phyloP scores from a whole-genome alignment of 2,797 vertebrate genomes.

The Coregonus ussuriensis region DNA sequence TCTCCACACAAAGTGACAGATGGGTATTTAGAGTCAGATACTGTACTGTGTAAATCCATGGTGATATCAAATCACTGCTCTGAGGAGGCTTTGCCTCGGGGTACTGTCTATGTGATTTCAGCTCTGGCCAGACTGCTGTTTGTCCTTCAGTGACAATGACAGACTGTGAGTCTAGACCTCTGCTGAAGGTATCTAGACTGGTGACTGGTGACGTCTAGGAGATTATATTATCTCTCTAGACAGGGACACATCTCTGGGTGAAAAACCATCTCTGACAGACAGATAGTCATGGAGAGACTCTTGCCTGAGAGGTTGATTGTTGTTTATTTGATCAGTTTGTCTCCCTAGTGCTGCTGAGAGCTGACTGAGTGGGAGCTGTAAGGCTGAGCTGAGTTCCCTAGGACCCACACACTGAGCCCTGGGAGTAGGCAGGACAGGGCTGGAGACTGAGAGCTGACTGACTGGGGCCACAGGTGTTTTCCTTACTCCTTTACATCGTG shows the following conservation, averaged over 20 bases:
- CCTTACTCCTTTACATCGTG: conserved; percentile 36
- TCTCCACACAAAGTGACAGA: conserved; percentile 45
- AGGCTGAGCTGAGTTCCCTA: conserved; percentile 38
- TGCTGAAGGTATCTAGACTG: conserved; percentile 20
- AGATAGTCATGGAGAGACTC: conserved; percentile 20
- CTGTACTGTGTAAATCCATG: conserved; percentile 41
- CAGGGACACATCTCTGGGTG: neutral
- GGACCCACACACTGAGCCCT: conserved; percentile 8
- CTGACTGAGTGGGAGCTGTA: conserved; percentile 15
- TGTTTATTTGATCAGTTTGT: conserved; percentile 16
- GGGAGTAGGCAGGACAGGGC: conserved; percentile 27
- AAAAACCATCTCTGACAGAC: conserved; percentile 26
- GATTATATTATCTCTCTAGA: conserved; percentile 28
- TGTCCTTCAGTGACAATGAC: conserved; percentile 27
- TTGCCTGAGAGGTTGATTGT: conserved; percentile 18
- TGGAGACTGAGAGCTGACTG: conserved; percentile 13
- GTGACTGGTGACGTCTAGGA: conserved; percentile 33
- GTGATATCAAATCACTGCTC: conserved; percentile 36
- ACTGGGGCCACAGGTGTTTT: conserved; percentile 56
- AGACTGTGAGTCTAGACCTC: conserved; percentile 18
- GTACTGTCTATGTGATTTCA: conserved; percentile 1
- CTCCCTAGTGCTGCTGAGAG: conserved; percentile 25
- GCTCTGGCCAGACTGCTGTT: conserved; percentile 23
- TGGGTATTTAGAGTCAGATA: conserved; percentile 27
- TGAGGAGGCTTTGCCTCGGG: conserved; percentile 16